These are phyloP conservation scores for Podotricha telesiphe DNA, from an alignment of 2,888 invertebrate species.

Conservation along the genomic window DNA sequence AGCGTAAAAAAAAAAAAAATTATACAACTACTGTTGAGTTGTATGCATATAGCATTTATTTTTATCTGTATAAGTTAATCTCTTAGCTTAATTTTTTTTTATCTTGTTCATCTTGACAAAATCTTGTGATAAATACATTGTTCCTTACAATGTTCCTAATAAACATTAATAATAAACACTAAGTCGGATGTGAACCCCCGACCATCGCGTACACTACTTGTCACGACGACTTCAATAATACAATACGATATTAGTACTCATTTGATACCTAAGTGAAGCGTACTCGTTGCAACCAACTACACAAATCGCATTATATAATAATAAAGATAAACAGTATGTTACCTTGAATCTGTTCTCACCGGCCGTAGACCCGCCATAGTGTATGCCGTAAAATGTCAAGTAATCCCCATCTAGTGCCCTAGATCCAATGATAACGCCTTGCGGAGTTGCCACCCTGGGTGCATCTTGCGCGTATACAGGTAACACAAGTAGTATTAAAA, in stretches of 20 bases:
- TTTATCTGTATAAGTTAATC: not conserved
- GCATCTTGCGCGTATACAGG: slow-evolving; percentile 54
- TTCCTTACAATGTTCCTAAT: too few species aligned
- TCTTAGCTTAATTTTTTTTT: slow-evolving; percentile 1
- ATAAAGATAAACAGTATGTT: slow-evolving; percentile 21
- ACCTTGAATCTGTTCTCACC: slow-evolving; percentile 67
- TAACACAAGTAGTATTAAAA: slow-evolving; percentile 47
- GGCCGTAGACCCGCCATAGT: slow-evolving; percentile 62
- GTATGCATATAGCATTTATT: not conserved
- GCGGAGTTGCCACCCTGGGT: slow-evolving; percentile 60
- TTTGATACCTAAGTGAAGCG: too few species aligned
- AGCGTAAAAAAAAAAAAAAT: not conserved
- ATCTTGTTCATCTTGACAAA: not conserved
- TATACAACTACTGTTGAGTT: not conserved
- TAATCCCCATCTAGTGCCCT: slow-evolving; percentile 57
- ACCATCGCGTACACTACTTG: too few species aligned
- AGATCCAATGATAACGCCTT: slow-evolving; percentile 62
- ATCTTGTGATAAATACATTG: too few species aligned
- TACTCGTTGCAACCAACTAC: too few species aligned
- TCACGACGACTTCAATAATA: too few species aligned
- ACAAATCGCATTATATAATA: slow-evolving; percentile 8
- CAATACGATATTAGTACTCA: too few species aligned
- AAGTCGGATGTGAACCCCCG: too few species aligned
- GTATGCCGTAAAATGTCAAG: slow-evolving; percentile 64
- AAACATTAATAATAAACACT: too few species aligned